phyloP scores from a whole-genome alignment of 1,140 invertebrate genomes.

The Vanessa atalanta region DNA sequence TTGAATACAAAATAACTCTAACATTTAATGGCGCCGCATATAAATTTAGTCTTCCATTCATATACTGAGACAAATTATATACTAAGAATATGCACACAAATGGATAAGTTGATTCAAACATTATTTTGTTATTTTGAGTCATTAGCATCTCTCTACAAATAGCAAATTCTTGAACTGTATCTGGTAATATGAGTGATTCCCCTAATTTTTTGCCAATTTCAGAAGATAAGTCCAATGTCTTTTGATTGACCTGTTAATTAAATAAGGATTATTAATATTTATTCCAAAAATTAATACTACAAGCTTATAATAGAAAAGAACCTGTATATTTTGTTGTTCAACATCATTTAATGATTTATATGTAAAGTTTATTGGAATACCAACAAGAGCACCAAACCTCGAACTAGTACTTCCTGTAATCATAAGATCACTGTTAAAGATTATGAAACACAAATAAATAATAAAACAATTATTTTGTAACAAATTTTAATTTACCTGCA shows the following conservation, averaged over 20 bases:
- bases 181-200: constrained; percentile 85
- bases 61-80: constrained; percentile 76
- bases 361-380: constrained; percentile 68
- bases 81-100: constrained; percentile 70
- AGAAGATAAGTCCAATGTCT: constrained; percentile 83
- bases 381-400: constrained; percentile 65
- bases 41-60: constrained; percentile 82
- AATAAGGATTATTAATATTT: constrained; percentile 11
- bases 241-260: constrained; percentile 79
- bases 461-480: no score
- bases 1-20: constrained; percentile 81
- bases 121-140: constrained; percentile 80
- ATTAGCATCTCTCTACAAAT: constrained; percentile 87
- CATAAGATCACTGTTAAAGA: constrained; percentile 3
- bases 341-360: constrained; percentile 64
- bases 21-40: constrained; percentile 77
- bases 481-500: constrained; percentile 58
- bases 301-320: constrained; percentile 21
- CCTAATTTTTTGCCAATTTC: constrained; percentile 83
- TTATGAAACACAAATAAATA: not conserved
- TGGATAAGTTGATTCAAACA: constrained; percentile 80
- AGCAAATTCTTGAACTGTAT: constrained; percentile 89
- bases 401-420: constrained; percentile 65
- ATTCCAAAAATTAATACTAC: not conserved
- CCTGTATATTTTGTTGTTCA: constrained; percentile 63